phyloP scores from a whole-genome alignment of 2,888 invertebrate species.

The Ernsta delagoae region DNA sequence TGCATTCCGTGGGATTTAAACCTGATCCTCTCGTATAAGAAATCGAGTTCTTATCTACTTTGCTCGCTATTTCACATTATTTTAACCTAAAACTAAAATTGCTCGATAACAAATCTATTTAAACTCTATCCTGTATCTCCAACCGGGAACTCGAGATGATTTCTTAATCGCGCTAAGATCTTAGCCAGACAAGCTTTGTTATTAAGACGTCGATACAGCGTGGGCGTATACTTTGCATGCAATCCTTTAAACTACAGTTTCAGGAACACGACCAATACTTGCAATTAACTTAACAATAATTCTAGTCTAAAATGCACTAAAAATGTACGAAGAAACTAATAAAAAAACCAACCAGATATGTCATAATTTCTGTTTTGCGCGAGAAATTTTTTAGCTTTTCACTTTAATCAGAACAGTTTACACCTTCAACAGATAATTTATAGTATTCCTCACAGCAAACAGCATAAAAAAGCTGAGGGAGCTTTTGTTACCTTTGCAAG shows the following conservation, averaged over 20 bases:
- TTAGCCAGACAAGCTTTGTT: slow-evolving; percentile 20
- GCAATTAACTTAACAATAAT: not conserved
- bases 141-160: slow-evolving; percentile 11
- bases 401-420: no score
- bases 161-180: slow-evolving; percentile 24
- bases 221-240: slow-evolving; percentile 27
- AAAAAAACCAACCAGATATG: no score
- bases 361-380: no score
- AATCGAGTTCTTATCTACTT: no score
- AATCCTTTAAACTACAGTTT: slow-evolving; percentile 9
- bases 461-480: no score
- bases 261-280: not conserved
- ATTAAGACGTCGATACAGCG: slow-evolving; percentile 30
- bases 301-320: not conserved
- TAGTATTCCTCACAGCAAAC: no score
- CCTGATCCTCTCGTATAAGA: no score
- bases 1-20: no score
- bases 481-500: no score
- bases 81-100: not conserved
- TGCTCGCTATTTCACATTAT: not conserved
- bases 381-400: no score
- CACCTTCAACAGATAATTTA: no score
- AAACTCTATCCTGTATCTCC: not conserved
- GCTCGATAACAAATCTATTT: not conserved
- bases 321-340: no score